Base-by-base conservation (phyloP, 2,888 invertebrate species). In the Steromphala cineraria region DNA sequence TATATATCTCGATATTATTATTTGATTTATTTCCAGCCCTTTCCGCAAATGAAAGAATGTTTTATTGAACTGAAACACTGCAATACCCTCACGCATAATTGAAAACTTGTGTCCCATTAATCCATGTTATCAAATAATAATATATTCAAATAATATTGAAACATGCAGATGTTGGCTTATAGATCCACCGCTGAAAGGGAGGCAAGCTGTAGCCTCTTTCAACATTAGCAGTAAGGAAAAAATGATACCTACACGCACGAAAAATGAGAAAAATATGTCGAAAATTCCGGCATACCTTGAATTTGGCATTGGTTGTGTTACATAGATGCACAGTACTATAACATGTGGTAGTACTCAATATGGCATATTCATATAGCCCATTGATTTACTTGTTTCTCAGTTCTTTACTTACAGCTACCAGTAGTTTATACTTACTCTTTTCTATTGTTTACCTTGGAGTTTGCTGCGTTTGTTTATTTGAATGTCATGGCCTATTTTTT, bases 91-190 rank as follows among this genome's bases (percentile, higher is more conserved):
- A 15, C 19, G 19, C 15, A 31, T 71, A 71, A 71, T 71, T 71
- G 71, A 36, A 71, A 71, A 71, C 31, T 71, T 71, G 71, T 71
- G 71, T 71, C 19, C 36, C 36, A 71, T 19, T 71, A 71, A 71
- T 71, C 71, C 71, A 28, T 40, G 36, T 71, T 36, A 71, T 71
- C 71, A 71, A 71, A 40, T 71, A 71, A 71, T 71, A 71, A 71
- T 71, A 71, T 36, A 71, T 71, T 71, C 36, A 71, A 71, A 71
- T 71, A 71, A 31, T 71, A 71, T 71, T 71, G 71, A 71, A 71
- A 19, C 40, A 36, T 19, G 19, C 71, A 71, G 71, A 71, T 71
- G 71, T 36, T 19, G 71, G 24, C 24, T 31, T 71, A 71, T 71
- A 36, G 71, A 71, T 62, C 21, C 28, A n/a, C 24, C 3, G 36